Conservation (phyloP, 2,888 invertebrate species). For the Plemyria rubiginata region DNA sequence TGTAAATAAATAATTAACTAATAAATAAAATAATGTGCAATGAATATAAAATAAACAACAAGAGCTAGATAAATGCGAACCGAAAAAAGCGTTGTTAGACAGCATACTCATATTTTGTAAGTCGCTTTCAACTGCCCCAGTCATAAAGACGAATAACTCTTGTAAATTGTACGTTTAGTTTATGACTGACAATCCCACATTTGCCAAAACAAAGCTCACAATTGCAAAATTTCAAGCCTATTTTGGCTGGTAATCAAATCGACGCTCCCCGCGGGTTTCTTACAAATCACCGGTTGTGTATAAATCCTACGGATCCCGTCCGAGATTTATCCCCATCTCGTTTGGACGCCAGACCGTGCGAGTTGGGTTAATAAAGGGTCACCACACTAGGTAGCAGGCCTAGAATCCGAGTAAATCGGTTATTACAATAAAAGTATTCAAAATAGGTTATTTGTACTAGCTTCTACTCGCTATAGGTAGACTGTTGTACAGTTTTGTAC, state of each 20-base stretch:
- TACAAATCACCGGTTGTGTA: constrained; percentile 77
- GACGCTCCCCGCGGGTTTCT: constrained; percentile 67
- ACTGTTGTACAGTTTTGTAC: too few relatives aligned
- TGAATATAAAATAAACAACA: not conserved
- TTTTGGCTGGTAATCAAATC: constrained; percentile 64
- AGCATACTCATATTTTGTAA: not conserved
- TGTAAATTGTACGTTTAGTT: constrained; percentile 10
- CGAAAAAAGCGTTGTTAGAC: not conserved
- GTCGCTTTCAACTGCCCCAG: constrained; percentile 9
- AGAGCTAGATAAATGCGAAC: not conserved
- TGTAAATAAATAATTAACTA: too few relatives aligned
- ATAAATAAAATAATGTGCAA: too few relatives aligned
- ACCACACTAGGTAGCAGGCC: constrained; percentile 34
- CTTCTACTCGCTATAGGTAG: too few relatives aligned
- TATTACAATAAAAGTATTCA: not conserved
- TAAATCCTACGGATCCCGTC: constrained; percentile 69
- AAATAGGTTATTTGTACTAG: too few relatives aligned
- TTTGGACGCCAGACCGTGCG: constrained; percentile 40
- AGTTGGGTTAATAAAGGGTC: constrained; percentile 30
- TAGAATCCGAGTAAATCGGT: constrained; percentile 26
- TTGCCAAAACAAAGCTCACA: constrained; percentile 47
- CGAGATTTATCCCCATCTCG: constrained; percentile 69
- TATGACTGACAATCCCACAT: constrained; percentile 27
- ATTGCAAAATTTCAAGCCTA: constrained; percentile 61
- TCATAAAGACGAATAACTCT: constrained; percentile 33